Evolutionary conservation across 37 sponge, comb jelly and placozoan genomes (phyloP).

Genomic region (Axinella damicornis): DNA sequence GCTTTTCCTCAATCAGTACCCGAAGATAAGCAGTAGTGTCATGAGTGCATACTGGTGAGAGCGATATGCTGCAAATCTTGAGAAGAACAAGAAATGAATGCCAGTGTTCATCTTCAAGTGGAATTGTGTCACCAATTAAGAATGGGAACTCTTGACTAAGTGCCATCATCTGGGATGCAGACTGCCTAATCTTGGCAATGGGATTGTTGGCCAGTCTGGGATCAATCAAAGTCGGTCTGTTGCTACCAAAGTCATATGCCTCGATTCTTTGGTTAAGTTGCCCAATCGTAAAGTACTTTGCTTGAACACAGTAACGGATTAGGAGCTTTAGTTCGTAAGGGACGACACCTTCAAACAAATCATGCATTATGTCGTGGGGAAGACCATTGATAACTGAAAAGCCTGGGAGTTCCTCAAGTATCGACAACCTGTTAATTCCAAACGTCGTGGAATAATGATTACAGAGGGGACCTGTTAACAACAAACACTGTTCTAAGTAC

Average conservation of each 20-base stretch:
- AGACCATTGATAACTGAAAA: conserved; percentile 33
- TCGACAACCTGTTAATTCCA: conserved; percentile 19
- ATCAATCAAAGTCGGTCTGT: conserved; percentile 15
- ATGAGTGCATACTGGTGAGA: conserved; percentile 24
- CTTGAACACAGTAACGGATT: conserved; percentile 33
- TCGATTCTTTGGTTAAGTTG: conserved; percentile 27
- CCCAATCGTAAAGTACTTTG: conserved; percentile 23
- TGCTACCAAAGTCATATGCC: conserved; percentile 31
- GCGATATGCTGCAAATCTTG: conserved; percentile 34
- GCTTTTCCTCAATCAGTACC: conserved; percentile 52
- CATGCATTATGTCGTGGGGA: conserved; percentile 59
- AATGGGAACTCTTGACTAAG: conserved; percentile 34
- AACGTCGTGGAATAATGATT: not conserved
- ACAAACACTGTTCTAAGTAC: conserved; percentile 26
- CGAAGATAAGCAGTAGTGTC: conserved; percentile 39
- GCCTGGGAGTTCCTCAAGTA: conserved; percentile 42
- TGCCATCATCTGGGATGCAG: conserved; percentile 52
- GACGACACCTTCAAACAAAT: conserved; percentile 50
- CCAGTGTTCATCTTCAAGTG: conserved; percentile 53
- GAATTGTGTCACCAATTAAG: conserved; percentile 57
- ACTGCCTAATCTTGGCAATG: conserved; percentile 4
- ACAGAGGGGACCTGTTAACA: conserved; percentile 22
- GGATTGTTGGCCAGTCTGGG: not conserved
- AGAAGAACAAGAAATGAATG: conserved; percentile 46
- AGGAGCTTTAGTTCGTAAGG: conserved; percentile 35